phyloP scores from a whole-genome alignment of 2,888 invertebrate genomes.

The Tiliacea citrago region DNA sequence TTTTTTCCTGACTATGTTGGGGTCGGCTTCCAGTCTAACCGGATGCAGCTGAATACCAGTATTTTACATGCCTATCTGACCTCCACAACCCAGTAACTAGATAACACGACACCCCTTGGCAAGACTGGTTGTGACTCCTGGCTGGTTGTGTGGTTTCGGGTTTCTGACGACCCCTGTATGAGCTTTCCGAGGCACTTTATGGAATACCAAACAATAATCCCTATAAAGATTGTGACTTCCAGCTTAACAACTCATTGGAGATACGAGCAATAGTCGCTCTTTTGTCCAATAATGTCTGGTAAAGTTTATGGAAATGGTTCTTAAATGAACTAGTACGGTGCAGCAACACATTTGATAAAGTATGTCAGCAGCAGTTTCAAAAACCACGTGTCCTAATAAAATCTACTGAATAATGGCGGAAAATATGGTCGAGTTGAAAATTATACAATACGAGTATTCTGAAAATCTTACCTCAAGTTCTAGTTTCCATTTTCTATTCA shows the following conservation, averaged over 20 bases:
- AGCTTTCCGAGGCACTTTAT: no score
- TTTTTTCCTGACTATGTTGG: no score
- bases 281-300: not conserved
- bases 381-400: slow-evolving; percentile 28
- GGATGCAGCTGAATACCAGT: no score
- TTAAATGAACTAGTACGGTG: not conserved
- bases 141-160: no score
- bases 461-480: slow-evolving; percentile 42
- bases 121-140: no score
- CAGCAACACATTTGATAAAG: not conserved
- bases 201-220: not conserved
- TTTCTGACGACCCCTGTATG: no score
- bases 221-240: not conserved
- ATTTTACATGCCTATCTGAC: no score
- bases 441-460: not conserved
- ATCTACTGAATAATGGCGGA: not conserved
- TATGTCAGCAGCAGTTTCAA: not conserved
- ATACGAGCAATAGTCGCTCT: not conserved
- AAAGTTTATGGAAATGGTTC: not conserved
- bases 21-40: no score
- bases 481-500: slow-evolving; percentile 3
- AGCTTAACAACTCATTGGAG: not conserved
- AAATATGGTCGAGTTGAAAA: not conserved
- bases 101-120: no score
- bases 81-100: no score